Evolutionary conservation across 1,140 invertebrate genomes (phyloP), one percentile per base, ranked within the genome.

Genomic region (Luehdorfia chinensis): DNA sequence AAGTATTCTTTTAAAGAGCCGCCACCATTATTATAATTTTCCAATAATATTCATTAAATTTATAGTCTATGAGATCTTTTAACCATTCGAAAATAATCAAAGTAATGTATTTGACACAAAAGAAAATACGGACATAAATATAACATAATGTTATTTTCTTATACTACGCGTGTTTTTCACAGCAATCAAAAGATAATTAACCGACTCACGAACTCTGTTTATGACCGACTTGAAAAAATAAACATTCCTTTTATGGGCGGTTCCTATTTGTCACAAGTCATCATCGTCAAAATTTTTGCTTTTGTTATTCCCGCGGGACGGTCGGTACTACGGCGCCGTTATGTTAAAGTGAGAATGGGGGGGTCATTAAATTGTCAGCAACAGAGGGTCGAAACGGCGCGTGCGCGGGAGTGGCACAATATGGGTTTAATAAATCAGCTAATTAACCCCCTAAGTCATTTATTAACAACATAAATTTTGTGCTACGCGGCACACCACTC

Each of bases 391-490:
- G 55, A 60, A 59, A 68, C 50, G 53, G 47, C 55, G 64, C 65
- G 66, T 67, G 66, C 63, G 66, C 55, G 52, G 53, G 39, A 43
- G 39, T 43, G 23, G 39, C 57, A 56, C 60, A 70, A 69, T 75
- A 77, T 69, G 68, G 50, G 53, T 67, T 50, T 62, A 64, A 72
- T 80, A 80, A 83, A 83, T 83, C 75, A 75, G 52, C 66, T 77
- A 83, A 78, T 83, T 79, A 80, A 76, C 70, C 72, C 72, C 52
- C 59, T 56, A 51, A 64, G 66, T 27, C 25, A 65, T 75, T 74
- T 84, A 84, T 84, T 77, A 83, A 78, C 62, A 63, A 77, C 76
- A 78, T 81, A 81, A 75, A 84, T 84, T 81, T 76, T 59, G 61
- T 69, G 67, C 60, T 62, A 48, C 39, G 48, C 51, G 47, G 52